Evolutionary conservation across 64 coral and sea anemone genomes (phyloP), one percentile per base, ranked within the genome.

Genomic region (Pocillopora damicornis): DNA sequence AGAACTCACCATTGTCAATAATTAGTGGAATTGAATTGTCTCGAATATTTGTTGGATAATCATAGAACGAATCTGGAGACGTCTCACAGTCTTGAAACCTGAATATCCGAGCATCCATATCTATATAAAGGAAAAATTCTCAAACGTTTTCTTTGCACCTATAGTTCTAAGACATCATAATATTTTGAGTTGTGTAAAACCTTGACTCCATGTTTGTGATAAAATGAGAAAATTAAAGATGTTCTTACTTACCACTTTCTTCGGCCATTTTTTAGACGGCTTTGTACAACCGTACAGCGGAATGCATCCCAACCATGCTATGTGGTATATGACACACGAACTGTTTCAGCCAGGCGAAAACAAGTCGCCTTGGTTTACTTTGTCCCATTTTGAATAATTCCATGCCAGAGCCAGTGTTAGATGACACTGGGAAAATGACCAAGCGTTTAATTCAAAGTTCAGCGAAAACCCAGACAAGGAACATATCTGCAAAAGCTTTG

Each of bases 1-100:
- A 59, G 26, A 72, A 71, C 89, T 76, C 68, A 98, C 96, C 96
- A 93, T 98, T 98, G 75, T 98, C 96, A 79, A 98, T 90, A 56
- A 98, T 86, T n/a, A 98, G 60, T 56, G 96, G 96, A 75, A 94
- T 87, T 23, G 60, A 56, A 45, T 89, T 84, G 73, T 98, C 93
- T 81, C 90, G 82, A 73, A 98, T 68, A 58, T 76, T 92, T 18
- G 73, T 14, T 18, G 82, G 37, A 75, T 98, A 98, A 7, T 98
- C 96, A 80, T 80, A 90, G 75, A 95, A 89, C n/a, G 57, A 37
- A 22, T 98, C 96, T 25, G 93, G 92, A 16, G 74, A 81, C 18
- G 93, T 86, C 35, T 95, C 93, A 26, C 66, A 22, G 75, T 98
- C 93, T 90, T 98, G 87, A 84, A 98, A 98, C 51, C 87, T 92